Percentiles rank a stretch among this genome's conserved stretches.
phyloP scores from a whole-genome alignment of 2,797 vertebrate genomes.

The Trichosurus vulpecula region DNA sequence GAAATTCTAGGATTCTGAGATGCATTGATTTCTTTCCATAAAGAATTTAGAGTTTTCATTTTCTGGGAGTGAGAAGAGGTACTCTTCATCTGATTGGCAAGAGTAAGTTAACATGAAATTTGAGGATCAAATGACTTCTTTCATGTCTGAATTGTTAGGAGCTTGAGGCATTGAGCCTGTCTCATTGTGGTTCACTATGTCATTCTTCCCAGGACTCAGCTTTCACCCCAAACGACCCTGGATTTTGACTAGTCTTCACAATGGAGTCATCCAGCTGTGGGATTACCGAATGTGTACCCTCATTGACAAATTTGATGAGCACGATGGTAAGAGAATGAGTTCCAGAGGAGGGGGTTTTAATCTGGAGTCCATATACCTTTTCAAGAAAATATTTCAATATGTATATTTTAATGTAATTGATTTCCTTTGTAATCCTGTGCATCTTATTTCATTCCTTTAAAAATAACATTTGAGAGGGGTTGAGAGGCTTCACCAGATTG shows the following conservation, averaged over 20 bases:
- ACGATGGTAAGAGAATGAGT: slow-evolving; percentile 89
- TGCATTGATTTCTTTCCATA: not conserved
- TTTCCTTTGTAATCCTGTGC: not conserved
- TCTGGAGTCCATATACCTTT: not conserved
- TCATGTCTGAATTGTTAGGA: slow-evolving; percentile 28
- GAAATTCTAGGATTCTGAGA: not conserved
- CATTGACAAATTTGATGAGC: slow-evolving; percentile 98
- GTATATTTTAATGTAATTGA: not conserved
- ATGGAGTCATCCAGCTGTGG: slow-evolving; percentile 98
- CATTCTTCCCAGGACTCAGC: slow-evolving; percentile 88
- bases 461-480: not conserved
- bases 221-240: slow-evolving; percentile 97
- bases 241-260: slow-evolving; percentile 97
- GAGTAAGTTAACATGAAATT: not conserved
- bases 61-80: not conserved
- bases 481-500: not conserved
- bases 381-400: not conserved
- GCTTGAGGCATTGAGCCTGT: not conserved
- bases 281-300: slow-evolving; percentile 98
- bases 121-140: not conserved
- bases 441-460: not conserved
- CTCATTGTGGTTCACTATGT: not conserved
- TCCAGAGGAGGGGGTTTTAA: not conserved
- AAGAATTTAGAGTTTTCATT: not conserved
- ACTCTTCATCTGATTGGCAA: not conserved